Percentiles rank a stretch among this genome's conserved stretches.
Conservation (phyloP, 2,113 vertebrate genomes). For the Pongo abelii region DNA sequence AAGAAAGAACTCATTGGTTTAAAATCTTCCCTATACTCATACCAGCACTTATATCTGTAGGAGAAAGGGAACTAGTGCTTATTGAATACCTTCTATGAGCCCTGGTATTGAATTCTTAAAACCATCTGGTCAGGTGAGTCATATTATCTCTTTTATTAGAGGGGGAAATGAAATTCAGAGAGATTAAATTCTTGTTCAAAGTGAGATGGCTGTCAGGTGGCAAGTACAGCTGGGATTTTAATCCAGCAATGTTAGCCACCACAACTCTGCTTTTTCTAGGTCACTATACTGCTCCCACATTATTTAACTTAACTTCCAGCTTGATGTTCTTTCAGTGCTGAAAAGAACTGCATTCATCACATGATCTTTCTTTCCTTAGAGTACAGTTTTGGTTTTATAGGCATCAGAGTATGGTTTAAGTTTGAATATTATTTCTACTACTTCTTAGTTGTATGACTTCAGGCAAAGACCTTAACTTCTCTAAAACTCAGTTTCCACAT, state of each 20-base stretch:
- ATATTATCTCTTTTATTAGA: background rate
- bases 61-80: background rate
- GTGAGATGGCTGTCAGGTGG: background rate
- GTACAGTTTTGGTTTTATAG: background rate
- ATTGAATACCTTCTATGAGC: background rate
- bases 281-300: background rate
- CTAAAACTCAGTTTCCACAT: background rate
- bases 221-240: background rate
- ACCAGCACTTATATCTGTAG: accelerated
- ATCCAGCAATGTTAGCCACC: accelerated
- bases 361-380: background rate
- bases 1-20: background rate
- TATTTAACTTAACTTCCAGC: background rate
- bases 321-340: background rate
- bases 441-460: background rate
- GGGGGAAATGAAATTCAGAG: background rate
- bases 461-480: background rate
- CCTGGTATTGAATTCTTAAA: background rate
- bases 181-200: background rate
- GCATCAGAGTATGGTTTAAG: background rate
- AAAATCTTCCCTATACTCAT: background rate
- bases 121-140: background rate
- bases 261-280: background rate
- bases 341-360: no score
- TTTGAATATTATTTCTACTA: background rate